Base-by-base conservation (phyloP, 2,797 vertebrate genomes). In the Neopelma chrysocephalum region DNA sequence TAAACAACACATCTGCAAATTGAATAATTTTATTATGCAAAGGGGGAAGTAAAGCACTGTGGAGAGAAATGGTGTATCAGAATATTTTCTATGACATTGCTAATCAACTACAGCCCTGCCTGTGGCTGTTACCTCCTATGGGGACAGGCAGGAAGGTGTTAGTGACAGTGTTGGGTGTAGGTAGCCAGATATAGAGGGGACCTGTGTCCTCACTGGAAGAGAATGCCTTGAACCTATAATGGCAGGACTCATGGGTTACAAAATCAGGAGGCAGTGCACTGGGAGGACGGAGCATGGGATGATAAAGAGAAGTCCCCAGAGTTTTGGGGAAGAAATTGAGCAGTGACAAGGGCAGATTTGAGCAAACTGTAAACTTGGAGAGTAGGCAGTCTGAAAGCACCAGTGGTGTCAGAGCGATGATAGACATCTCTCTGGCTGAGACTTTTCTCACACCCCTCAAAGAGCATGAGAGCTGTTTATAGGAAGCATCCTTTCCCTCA, bases 21-120 rank as follows among this genome's bases (percentile, higher is more conserved):
- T 61, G 90, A 95, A 65, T 93, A 87, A 88, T 95, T 92, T 91
- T 90, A 90, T 90, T 94, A 90, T 84, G 92, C 82, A 90, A 7
- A 92, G 82, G 70, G 27, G 2, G 66, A 76, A 54, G 69, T 82
- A 61, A 85, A 54, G 1, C 26, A 50, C 60, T 87, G 3, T 20
- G 34, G 83, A 89, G 72, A 47, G 81, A 89, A 95, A 86, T 51
- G 62, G 34, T 65, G 1, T 71, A 69, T 93, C 58, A 69, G 84
- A 84, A 60, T 50, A 26, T 80, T 85, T 77, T 40, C 16, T 69
- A 4, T 66, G 70, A 61, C 10, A 42, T 36, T 82, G 45, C 47
- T 91, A 51, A 89, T 94, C 45, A 77, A 16, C 53, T 75, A 1
- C 64, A 94, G 68, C 53, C 48, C 45, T 87, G 34, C 64, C 77